phyloP scores from a whole-genome alignment of 2,113 vertebrate species.

The Ciconia boyciana region DNA sequence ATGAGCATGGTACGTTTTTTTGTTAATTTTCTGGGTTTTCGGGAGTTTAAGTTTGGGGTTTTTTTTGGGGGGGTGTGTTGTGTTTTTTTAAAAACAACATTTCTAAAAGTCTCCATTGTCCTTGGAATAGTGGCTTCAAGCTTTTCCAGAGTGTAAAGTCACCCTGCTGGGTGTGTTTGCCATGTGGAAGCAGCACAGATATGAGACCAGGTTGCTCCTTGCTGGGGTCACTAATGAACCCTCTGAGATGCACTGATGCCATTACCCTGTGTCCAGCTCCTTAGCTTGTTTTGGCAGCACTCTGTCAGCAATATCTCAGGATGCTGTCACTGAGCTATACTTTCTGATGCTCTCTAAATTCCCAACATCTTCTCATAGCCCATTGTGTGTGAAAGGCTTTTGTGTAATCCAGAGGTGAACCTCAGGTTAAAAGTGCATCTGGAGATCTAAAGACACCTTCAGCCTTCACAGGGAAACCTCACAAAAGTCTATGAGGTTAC shows the following conservation, averaged over 20 bases:
- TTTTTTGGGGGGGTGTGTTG: not conserved
- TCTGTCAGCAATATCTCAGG: not conserved
- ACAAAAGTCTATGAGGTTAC: not conserved
- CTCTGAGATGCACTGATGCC: not conserved
- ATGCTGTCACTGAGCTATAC: not conserved
- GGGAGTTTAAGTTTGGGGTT: too few relatives aligned
- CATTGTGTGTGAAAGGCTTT: not conserved
- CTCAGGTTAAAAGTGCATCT: not conserved
- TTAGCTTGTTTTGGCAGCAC: not conserved
- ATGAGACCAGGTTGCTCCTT: not conserved
- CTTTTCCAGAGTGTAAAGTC: not conserved
- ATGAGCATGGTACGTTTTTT: accelerated
- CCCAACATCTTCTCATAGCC: not conserved
- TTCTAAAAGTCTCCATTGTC: not conserved
- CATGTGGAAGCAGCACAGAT: not conserved
- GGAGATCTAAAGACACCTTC: not conserved
- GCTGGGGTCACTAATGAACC: not conserved
- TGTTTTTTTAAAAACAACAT: not conserved
- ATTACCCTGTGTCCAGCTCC: not conserved
- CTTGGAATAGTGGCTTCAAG: not conserved
- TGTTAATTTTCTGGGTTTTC: not conserved
- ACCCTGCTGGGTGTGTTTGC: not conserved
- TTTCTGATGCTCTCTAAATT: not conserved
- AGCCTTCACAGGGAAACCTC: not conserved
- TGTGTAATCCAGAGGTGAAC: not conserved